Evolutionary conservation across 2,113 vertebrate species (phyloP).

Genomic region (Python bivittatus): DNA sequence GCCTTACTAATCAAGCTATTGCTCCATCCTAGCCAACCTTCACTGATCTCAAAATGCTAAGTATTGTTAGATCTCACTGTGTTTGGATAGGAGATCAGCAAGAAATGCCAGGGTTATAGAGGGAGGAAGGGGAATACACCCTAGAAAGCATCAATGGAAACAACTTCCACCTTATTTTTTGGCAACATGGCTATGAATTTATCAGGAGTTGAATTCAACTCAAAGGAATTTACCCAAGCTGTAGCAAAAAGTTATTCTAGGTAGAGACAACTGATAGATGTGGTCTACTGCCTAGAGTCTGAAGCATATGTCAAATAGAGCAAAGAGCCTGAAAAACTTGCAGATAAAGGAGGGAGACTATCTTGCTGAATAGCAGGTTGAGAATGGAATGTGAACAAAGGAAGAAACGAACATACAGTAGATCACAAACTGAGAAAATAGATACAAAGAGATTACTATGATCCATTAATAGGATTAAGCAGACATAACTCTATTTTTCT

Average conservation of each 20-base stretch:
- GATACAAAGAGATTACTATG: slow-evolving; percentile 38
- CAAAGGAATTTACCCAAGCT: background rate
- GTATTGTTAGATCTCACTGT: background rate
- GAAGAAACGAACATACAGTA: slow-evolving; percentile 36
- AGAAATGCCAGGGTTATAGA: background rate
- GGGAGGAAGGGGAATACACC: background rate
- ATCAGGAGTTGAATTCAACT: background rate
- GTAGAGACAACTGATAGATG: slow-evolving; percentile 34
- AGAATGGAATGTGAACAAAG: background rate
- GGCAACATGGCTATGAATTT: background rate
- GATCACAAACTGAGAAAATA: slow-evolving; percentile 8
- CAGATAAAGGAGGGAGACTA: rapidly evolving
- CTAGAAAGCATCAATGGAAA: background rate
- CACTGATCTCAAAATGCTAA: background rate
- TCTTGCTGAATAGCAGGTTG: background rate
- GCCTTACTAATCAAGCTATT: background rate
- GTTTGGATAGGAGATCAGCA: background rate
- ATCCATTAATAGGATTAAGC: slow-evolving; percentile 24
- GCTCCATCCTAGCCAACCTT: background rate
- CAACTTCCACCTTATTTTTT: background rate
- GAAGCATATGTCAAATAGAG: slow-evolving; percentile 1
- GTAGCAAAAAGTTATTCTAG: background rate
- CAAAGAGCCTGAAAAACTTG: slow-evolving; percentile 32
- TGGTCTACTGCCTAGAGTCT: slow-evolving; percentile 2
- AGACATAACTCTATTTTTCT: slow-evolving; percentile 47